phyloP scores from a whole-genome alignment of 2,888 invertebrate genomes.

The Scaptomyza flava region DNA sequence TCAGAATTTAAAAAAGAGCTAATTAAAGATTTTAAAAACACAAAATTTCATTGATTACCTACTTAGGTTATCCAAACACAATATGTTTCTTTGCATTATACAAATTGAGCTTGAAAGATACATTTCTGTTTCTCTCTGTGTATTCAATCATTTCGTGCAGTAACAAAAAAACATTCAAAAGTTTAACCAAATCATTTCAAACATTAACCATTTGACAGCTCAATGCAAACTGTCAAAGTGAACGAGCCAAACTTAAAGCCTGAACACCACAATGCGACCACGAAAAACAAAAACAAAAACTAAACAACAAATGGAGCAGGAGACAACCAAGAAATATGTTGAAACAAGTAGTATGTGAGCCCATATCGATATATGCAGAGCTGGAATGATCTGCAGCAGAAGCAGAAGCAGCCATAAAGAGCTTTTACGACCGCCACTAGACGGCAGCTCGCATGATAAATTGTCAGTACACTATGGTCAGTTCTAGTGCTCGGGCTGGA shows the following conservation, averaged over 20 bases:
- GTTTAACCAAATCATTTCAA: slow-evolving; percentile 30
- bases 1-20: neutral
- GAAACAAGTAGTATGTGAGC: neutral
- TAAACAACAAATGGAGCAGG: slow-evolving; percentile 18
- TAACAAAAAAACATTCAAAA: neutral
- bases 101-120: too few relatives aligned
- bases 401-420: slow-evolving; percentile 72
- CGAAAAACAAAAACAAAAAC: neutral
- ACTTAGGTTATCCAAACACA: neutral
- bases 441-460: slow-evolving; percentile 75
- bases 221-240: slow-evolving; percentile 33
- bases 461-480: slow-evolving; percentile 67
- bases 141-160: too few relatives aligned
- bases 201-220: slow-evolving; percentile 33
- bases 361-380: slow-evolving; percentile 5
- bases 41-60: neutral
- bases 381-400: slow-evolving; percentile 33
- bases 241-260: neutral
- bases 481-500: slow-evolving; percentile 23
- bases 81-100: too few relatives aligned
- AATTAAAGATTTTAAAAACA: neutral
- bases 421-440: slow-evolving; percentile 66
- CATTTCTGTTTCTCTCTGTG: too few relatives aligned
- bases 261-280: slow-evolving; percentile 15
- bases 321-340: slow-evolving; percentile 8